These are phyloP conservation scores for Hydractinia echinata DNA, from an alignment of 30 jellyfish, hydroid and myxozoan genomes.

Conservation along the genomic window DNA sequence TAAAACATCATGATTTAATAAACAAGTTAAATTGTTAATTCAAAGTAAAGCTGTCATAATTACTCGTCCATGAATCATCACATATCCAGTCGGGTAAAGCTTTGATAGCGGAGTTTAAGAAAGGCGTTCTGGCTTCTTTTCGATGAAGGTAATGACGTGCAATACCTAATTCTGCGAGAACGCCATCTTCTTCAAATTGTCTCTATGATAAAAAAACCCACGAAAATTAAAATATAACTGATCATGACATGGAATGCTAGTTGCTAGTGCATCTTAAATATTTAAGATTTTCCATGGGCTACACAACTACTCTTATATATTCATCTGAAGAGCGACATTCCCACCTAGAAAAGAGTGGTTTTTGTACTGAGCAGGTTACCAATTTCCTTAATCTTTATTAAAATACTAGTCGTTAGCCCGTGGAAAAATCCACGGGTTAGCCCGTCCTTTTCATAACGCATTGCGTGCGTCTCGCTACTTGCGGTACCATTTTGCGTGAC, in stretches of 20 bases:
- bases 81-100: constrained; percentile 75
- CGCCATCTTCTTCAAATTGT: not conserved
- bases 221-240: constrained; percentile 29
- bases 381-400: too few relatives aligned
- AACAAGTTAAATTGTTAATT: not conserved
- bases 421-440: too few relatives aligned
- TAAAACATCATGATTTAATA: too few relatives aligned
- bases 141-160: constrained; percentile 87
- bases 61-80: constrained; percentile 70
- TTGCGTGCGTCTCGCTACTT: too few relatives aligned
- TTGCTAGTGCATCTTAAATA: not conserved
- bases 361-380: not conserved
- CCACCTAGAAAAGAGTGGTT: constrained; percentile 53
- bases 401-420: too few relatives aligned
- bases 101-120: constrained; percentile 28
- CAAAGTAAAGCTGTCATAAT: constrained; percentile 66
- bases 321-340: constrained; percentile 62
- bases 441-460: too few relatives aligned
- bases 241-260: constrained; percentile 52
- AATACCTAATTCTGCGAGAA: constrained; percentile 60
- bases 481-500: too few relatives aligned
- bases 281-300: too few relatives aligned
- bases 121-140: constrained; percentile 51
- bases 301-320: too few relatives aligned
- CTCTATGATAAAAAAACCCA: constrained; percentile 10